A percentile compares a stretch with the other conserved stretches of the same genome.
Conservation (phyloP, 53 echinoderm and acorn worm species). For the Paelopatides confundens region DNA sequence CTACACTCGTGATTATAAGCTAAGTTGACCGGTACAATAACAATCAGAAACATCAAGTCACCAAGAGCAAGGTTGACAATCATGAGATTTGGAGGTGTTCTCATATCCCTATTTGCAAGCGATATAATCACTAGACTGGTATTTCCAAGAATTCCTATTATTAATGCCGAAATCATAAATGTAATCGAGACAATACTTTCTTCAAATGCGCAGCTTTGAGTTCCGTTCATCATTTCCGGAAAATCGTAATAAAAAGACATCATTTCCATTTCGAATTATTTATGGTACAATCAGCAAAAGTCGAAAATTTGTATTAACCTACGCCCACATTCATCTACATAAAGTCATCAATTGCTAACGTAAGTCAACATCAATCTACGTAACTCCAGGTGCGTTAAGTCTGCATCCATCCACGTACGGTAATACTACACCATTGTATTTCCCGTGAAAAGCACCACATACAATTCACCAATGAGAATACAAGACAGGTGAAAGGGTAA, state of each 20-base stretch:
- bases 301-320: no score
- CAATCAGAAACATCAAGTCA: constrained; percentile 77
- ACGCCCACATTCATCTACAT: no score
- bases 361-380: no score
- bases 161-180: constrained; percentile 62
- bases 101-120: constrained; percentile 79
- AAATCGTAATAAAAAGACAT: neutral
- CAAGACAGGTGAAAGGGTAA: no score
- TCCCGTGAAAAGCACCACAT: no score
- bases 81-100: constrained; percentile 88
- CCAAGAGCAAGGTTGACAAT: constrained; percentile 86
- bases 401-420: no score
- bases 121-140: constrained; percentile 81
- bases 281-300: no score
- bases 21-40: constrained; percentile 74
- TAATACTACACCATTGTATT: no score
- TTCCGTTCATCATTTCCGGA: neutral
- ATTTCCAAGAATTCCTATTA: constrained; percentile 83
- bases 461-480: no score
- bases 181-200: neutral
- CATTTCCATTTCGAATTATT: neutral
- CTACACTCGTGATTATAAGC: constrained; percentile 54
- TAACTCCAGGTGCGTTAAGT: no score
- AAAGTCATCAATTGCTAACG: no score
- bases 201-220: neutral